Conservation (phyloP, 2,888 invertebrate genomes). For the Mesorhabditis sp. region DNA sequence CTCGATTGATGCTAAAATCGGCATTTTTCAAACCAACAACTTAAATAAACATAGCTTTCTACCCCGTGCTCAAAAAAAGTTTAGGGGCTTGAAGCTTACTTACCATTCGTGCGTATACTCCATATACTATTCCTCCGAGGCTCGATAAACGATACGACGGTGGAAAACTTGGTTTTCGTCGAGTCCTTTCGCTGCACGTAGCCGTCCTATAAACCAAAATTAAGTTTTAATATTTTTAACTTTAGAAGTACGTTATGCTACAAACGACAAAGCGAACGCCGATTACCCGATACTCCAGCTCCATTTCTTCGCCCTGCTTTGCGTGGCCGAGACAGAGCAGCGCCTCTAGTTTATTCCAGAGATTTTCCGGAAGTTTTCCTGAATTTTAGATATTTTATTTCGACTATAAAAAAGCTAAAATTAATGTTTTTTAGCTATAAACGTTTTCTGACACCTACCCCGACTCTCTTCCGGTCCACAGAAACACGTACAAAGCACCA, state of each 20-base stretch:
- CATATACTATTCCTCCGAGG: slow-evolving; percentile 32
- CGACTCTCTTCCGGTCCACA: slow-evolving; percentile 52
- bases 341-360: slow-evolving; percentile 1
- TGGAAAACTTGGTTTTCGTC: slow-evolving; percentile 41
- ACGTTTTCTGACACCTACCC: slow-evolving; percentile 19
- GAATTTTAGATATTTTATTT: slow-evolving; percentile 1
- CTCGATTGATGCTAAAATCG: too few species aligned
- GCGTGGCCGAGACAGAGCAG: neutral
- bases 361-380: slow-evolving; percentile 40
- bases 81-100: neutral
- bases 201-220: slow-evolving; percentile 20
- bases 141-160: slow-evolving; percentile 41
- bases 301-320: slow-evolving; percentile 29
- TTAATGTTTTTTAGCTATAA: neutral
- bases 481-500: slow-evolving; percentile 51
- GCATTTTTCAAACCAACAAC: neutral
- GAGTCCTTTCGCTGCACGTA: slow-evolving; percentile 43
- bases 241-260: neutral
- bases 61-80: neutral
- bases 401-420: neutral
- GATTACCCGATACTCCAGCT: slow-evolving; percentile 29
- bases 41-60: neutral
- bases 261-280: neutral
- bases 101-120: slow-evolving; percentile 24
- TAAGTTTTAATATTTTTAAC: neutral